Conservation (phyloP, 2,888 invertebrate species). For the Oegoconia quadripuncta region DNA sequence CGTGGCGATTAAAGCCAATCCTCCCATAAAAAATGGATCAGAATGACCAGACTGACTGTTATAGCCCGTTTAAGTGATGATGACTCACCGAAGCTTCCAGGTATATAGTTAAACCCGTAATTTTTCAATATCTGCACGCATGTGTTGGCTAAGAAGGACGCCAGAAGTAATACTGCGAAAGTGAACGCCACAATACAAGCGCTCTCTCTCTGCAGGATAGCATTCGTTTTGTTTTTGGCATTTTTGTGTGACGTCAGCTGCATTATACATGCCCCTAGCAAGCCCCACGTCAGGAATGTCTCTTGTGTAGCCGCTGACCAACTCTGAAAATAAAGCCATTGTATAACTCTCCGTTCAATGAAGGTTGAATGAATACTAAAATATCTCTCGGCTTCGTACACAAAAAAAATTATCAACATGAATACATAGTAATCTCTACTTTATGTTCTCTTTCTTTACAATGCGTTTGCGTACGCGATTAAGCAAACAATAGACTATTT, state of each 20-base stretch:
- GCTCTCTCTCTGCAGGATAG: conserved; percentile 69
- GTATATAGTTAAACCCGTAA: conserved; percentile 86
- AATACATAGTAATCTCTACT: too few species aligned
- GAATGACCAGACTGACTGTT: too few species aligned
- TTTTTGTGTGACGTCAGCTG: conserved; percentile 88
- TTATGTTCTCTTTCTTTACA: too few species aligned
- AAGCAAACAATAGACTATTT: too few species aligned
- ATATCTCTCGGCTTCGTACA: background rate
- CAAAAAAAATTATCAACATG: too few species aligned
- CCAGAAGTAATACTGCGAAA: conserved; percentile 84
- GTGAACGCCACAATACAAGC: conserved; percentile 80
- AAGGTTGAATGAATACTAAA: background rate
- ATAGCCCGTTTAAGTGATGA: too few species aligned
- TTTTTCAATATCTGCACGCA: conserved; percentile 88
- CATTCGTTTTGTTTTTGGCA: conserved; percentile 79
- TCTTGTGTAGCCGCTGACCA: conserved; percentile 95
- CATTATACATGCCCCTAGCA: conserved; percentile 89
- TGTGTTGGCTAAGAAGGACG: conserved; percentile 89
- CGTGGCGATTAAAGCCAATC: too few species aligned
- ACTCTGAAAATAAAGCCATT: conserved; percentile 70
- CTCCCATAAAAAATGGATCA: too few species aligned
- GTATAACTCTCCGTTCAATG: background rate
- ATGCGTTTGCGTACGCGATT: too few species aligned
- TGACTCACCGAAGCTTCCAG: conserved; percentile 93
- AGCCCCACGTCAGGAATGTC: conserved; percentile 92